Base-by-base conservation (phyloP, 2,888 invertebrate species). In the Zeuzera pyrina region DNA sequence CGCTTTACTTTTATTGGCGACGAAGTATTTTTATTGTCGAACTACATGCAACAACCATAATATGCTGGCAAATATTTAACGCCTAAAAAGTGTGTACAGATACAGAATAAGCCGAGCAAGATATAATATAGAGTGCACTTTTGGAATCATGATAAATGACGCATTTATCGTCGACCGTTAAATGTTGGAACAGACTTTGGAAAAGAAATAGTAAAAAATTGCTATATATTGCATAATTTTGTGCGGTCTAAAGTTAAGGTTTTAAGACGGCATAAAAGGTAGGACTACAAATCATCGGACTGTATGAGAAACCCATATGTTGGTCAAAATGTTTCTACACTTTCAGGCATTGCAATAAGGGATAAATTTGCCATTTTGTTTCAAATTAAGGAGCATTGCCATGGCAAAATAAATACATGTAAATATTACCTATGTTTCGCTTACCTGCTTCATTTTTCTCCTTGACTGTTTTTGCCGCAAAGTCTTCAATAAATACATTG, bases 381-480 rank as follows among this genome's bases (percentile, higher is more conserved):
- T 37, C 38, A 35, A 38, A 38, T 38, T 30, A 36, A 34, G 38
- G 35, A 25, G 33, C 35, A 33, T 35, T 34, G 22, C 34, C 38
- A 35, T 38, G 41, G 41, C 35, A 36, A 30, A 34, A 41, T 38
- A 38, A 38, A 34, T 34, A 41, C 38, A 38, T 41, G 12, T 35
- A 41, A 38, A 35, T 19, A 30, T 12, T 34, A 40, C 10, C 33
- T 35, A 27, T 33, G n/a, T 34, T 27, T 27, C 27, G 5, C 34
- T 41, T 31, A 39, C 34, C 35, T 38, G 33, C 38, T 35, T 38
- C 35, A 38, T 41, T 41, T 41, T 38, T 38, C 31, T 41, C 41
- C 33, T 38, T 41, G 29, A 24, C 35, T 38, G 35, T 33, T 38
- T 41, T 41, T 35, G 30, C 30, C 27, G 23, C 31, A 39, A 35